Percentiles rank a stretch among this genome's conserved stretches.
Conservation (phyloP, 2,888 invertebrate genomes). For the Ernsta delagoae region DNA sequence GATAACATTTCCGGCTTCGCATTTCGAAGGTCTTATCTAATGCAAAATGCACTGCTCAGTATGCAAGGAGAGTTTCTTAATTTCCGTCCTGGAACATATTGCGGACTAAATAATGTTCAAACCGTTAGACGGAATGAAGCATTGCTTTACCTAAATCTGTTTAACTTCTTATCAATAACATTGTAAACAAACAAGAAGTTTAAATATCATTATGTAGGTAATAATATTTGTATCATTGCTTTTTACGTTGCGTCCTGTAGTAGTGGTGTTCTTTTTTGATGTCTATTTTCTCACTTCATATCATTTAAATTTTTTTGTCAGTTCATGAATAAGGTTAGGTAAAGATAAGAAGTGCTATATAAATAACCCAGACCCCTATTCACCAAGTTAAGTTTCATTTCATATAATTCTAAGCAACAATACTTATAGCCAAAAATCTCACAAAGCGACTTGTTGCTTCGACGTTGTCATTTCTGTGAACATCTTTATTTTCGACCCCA, state of each 20-base stretch:
- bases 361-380: too few relatives aligned
- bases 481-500: conserved; percentile 42
- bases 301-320: too few relatives aligned
- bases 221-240: too few relatives aligned
- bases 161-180: neutral
- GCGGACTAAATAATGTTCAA: conserved; percentile 26
- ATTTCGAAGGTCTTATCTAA: conserved; percentile 41
- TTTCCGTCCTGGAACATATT: conserved; percentile 50
- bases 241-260: too few relatives aligned
- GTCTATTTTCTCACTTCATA: too few relatives aligned
- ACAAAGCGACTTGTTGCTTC: conserved; percentile 52
- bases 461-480: conserved; percentile 48
- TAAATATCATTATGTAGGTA: too few relatives aligned
- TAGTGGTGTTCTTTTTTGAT: too few relatives aligned
- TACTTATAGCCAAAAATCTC: conserved; percentile 16
- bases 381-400: neutral
- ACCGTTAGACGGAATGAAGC: conserved; percentile 17
- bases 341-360: too few relatives aligned
- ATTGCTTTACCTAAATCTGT: conserved; percentile 1
- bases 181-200: too few relatives aligned
- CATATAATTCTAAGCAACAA: conserved; percentile 15
- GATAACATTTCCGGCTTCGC: conserved; percentile 18
- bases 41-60: conserved; percentile 46
- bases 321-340: too few relatives aligned
- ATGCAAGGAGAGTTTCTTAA: conserved; percentile 53